Percentiles rank a stretch among this genome's conserved stretches.
Conservation (phyloP, 2,797 vertebrate genomes). For the Rhadinocentrus ornatus region DNA sequence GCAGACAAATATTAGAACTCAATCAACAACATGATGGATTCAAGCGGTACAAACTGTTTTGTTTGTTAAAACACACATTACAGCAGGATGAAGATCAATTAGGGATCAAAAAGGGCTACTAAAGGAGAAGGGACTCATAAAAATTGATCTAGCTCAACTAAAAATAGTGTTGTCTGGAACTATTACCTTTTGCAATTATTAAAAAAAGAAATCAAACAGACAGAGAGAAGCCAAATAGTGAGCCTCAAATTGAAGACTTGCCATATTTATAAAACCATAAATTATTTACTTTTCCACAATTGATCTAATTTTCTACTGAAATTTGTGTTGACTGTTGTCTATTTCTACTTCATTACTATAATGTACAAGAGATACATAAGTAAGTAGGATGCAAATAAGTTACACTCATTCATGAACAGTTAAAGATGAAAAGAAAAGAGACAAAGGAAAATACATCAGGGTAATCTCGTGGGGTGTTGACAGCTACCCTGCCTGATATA, state of each 20-base stretch:
- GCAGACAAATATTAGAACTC: not conserved
- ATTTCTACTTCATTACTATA: slow-evolving; percentile 39
- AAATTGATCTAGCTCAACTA: slow-evolving; percentile 50
- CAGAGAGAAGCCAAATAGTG: not conserved
- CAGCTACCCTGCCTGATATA: slow-evolving; percentile 71
- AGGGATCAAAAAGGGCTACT: too few species aligned
- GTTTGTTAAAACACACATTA: slow-evolving; percentile 1
- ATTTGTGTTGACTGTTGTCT: slow-evolving; percentile 28
- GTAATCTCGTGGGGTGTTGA: slow-evolving; percentile 70
- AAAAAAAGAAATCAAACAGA: slow-evolving; percentile 25
- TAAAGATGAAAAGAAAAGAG: slow-evolving; percentile 78
- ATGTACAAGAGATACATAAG: slow-evolving; percentile 57
- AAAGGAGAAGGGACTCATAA: not conserved
- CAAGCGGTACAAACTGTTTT: not conserved
- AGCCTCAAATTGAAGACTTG: slow-evolving; percentile 19
- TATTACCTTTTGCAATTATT: slow-evolving; percentile 40
- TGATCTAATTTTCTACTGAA: slow-evolving; percentile 12
- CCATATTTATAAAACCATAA: not conserved
- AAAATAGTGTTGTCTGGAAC: slow-evolving; percentile 62
- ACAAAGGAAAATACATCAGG: slow-evolving; percentile 65
- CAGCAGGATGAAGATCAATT: not conserved
- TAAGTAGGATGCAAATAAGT: slow-evolving; percentile 74
- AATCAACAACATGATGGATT: not conserved
- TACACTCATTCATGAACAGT: slow-evolving; percentile 64
- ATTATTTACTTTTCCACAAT: not conserved